A percentile compares a stretch with the other conserved stretches of the same genome.
Evolutionary conservation across 37 sponge, comb jelly and placozoan genomes (phyloP).

Genomic region (Ephydatia muelleri): DNA sequence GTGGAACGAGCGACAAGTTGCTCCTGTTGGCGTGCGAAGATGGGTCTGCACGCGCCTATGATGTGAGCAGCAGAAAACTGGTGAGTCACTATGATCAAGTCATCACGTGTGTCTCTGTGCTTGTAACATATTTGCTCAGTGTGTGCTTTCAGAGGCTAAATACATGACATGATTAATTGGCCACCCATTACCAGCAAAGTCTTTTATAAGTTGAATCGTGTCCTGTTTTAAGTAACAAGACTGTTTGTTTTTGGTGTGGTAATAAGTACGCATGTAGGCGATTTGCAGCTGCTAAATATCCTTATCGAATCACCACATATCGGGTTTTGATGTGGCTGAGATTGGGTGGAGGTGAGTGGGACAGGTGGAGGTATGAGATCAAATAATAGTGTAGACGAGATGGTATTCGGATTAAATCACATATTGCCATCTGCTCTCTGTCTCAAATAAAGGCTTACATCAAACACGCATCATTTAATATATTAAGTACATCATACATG

Average conservation of each 20-base stretch:
- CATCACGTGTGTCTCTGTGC: background rate
- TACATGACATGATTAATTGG: too few relatives aligned
- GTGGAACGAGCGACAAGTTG: slow-evolving; percentile 51
- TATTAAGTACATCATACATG: background rate
- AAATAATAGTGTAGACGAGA: background rate
- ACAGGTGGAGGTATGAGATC: background rate
- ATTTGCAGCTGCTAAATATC: background rate
- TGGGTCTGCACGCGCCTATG: slow-evolving; percentile 19
- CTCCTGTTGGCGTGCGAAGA: slow-evolving; percentile 60
- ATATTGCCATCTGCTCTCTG: background rate
- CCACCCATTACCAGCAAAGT: too few relatives aligned
- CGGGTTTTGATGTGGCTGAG: background rate
- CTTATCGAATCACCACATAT: background rate
- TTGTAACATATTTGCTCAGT: too few relatives aligned
- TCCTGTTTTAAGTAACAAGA: too few relatives aligned
- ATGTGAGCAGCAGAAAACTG: slow-evolving; percentile 41
- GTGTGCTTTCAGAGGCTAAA: too few relatives aligned
- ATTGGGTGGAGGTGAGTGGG: background rate
- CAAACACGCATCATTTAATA: too few relatives aligned
- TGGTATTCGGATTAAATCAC: background rate
- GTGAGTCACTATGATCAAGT: background rate
- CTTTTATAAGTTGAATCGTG: too few relatives aligned
- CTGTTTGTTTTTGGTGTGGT: too few relatives aligned
- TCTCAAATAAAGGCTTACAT: background rate
- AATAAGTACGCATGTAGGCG: too few relatives aligned